Base-by-base conservation (phyloP, 2,113 vertebrate genomes). In the Cervus canadensis region DNA sequence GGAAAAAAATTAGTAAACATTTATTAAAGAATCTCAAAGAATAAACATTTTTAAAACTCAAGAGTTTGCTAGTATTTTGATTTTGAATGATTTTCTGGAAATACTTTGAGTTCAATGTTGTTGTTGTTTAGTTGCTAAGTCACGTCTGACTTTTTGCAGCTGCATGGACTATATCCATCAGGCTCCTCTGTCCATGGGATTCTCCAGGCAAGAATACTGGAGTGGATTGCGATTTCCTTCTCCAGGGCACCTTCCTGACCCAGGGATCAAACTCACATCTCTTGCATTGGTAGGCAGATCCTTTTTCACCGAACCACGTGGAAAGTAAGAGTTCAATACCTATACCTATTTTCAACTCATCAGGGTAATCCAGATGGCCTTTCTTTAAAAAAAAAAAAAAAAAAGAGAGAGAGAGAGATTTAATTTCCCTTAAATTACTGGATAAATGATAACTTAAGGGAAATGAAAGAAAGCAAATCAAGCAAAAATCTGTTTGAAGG, bases 11-110 rank as follows among this genome's bases (percentile, higher is more conserved):
- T 28, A 87, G 15, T 26, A 7, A 85, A 59, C 21, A 92, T 64
- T 12, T 87, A 17, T 52, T 90, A 76, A 95, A 97, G 45, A 96
- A 95, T 95, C 25, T 93, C 10, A 96, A 60, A 60, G 8, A 56
- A n/a, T 50, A 43, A 45, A 36, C 40, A 13, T 40, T 83, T 48
- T 43, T 28, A 54, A 94, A 90, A 88, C 89, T 48, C 12, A 88
- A 88, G 8, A 76, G 3, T 67, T 50, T 14, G 11, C 26, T 60
- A 82, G 19, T 45, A 54, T 94, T 60, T 56, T 91, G 28, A 79
- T 82, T 90, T 84, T n/a, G 33, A 83, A 87, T 50, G 48, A n/a
- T 30, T 56, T 54, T 94, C 54, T 91, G 50, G 30, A 89, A 95
- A 85, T 16, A 94, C 45, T 36, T 12, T 83, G 40, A 76, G 12